Base-by-base conservation (phyloP, 2,113 vertebrate species). In the Elaphurus davidianus region DNA sequence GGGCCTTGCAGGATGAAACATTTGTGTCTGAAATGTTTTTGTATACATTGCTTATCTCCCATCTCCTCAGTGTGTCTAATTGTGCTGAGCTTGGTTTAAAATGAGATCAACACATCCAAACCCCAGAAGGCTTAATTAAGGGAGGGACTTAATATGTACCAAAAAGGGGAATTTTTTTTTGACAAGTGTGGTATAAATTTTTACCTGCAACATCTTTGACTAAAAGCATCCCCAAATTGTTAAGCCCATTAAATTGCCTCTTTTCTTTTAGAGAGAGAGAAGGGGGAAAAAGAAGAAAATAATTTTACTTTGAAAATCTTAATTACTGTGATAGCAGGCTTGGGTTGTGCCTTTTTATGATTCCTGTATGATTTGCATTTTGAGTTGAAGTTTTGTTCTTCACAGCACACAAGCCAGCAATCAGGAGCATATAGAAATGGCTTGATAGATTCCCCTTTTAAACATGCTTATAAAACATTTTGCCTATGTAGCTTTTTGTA, bases 41-140 rank as follows among this genome's bases (percentile, higher is more conserved):
- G 98, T 98, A 97, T 99, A 99, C 98, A 99, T 98, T 99, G 99
- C 99, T 99, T 99, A 99, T 99, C 99, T 99, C 98, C 98, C 97
- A 98, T 98, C 98, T 99, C 99, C 98, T 98, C 98, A 98, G 98
- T 99, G 99, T 99, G 98, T 99, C 99, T 99, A 99, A 99, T 99
- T 99, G 99, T 99, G 99, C 99, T 99, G 99, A 99, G 99, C 99
- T 99, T 98, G 98, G 99, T 99, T 99, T 99, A 99, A 99, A 99
- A 99, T 99, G 99, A 99, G 99, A 99, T 99, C 99, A 99, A 99
- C 99, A 98, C 99, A 99, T 98, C 99, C 99, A 99, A 99, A 99
- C 99, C 99, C 99, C 99, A 99, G 98, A 99, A 99, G 99, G 99
- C 99, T 99, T 99, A 99, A 99, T 99, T 99, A 99, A 99, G 99